These are phyloP conservation scores for Leptinotarsa haldemani DNA, from an alignment of 2,888 invertebrate species.

Conservation along the genomic window DNA sequence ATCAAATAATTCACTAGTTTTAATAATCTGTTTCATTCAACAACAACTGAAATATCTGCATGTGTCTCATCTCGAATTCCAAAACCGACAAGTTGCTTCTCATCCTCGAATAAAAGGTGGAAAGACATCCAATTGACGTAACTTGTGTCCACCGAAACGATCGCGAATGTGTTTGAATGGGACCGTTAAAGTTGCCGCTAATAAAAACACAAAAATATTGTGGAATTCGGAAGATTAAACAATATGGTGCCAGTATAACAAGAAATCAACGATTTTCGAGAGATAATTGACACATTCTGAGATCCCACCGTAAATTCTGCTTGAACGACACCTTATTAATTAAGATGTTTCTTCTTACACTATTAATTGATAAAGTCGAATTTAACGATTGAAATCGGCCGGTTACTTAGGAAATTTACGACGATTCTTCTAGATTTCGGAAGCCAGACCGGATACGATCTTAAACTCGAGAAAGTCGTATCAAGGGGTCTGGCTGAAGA, in stretches of 20 bases:
- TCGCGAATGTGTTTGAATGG: conserved; percentile 18
- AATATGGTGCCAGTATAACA: conserved; percentile 34
- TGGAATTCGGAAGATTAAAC: conserved; percentile 31
- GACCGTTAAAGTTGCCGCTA: neutral
- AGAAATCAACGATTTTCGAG: conserved; percentile 23
- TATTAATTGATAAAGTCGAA: conserved; percentile 28
- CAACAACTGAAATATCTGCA: neutral
- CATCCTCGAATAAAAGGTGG: neutral
- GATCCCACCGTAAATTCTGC: conserved; percentile 27
- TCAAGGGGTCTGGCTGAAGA: neutral
- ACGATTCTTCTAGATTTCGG: neutral
- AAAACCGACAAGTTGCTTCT: neutral
- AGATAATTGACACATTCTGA: conserved; percentile 33
- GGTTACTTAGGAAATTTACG: conserved; percentile 2
- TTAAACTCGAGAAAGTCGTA: neutral
- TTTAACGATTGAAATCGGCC: conserved; percentile 6
- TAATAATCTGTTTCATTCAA: neutral
- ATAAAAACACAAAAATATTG: conserved; percentile 29
- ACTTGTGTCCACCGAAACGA: neutral
- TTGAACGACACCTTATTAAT: conserved; percentile 27
- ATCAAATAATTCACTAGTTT: neutral
- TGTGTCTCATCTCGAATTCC: neutral
- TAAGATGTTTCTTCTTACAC: conserved; percentile 30
- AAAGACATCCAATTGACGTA: neutral
- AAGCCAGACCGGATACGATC: neutral